Conservation (phyloP, 2,888 invertebrate species). For the Phragmatobia fuliginosa region DNA sequence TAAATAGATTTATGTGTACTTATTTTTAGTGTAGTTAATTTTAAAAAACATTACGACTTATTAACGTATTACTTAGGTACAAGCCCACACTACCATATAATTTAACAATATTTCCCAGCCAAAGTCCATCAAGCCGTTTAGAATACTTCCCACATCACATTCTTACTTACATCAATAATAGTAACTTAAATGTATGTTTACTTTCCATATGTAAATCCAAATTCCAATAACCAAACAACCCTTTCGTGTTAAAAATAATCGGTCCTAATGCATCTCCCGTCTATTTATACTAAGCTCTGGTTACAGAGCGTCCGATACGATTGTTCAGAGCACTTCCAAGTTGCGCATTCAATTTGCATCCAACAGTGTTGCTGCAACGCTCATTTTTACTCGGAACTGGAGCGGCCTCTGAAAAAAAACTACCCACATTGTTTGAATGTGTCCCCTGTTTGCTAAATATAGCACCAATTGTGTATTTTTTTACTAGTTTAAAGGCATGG, state of each 20-base stretch:
- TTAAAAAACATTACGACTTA: too few species aligned
- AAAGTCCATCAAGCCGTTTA: neutral
- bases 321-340: constrained; percentile 73
- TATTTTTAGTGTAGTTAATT: too few species aligned
- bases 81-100: too few species aligned
- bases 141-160: neutral
- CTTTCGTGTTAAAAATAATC: neutral
- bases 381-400: constrained; percentile 76
- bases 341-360: constrained; percentile 79
- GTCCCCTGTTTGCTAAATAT: constrained; percentile 31
- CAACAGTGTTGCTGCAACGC: constrained; percentile 67
- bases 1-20: too few species aligned
- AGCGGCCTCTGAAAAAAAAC: constrained; percentile 49
- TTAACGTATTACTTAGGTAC: too few species aligned
- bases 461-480: constrained; percentile 17
- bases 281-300: constrained; percentile 45
- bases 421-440: constrained; percentile 35
- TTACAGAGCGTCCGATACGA: constrained; percentile 65
- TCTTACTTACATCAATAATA: too few species aligned
- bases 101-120: too few species aligned
- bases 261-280: constrained; percentile 9
- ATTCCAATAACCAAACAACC: neutral
- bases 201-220: too few species aligned
- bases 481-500: neutral
- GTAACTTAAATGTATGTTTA: too few species aligned